A percentile compares a stretch with the other conserved stretches of the same genome.
Evolutionary conservation across 2,113 vertebrate genomes (phyloP).

Genomic region (Beaufortia kweichowensis): DNA sequence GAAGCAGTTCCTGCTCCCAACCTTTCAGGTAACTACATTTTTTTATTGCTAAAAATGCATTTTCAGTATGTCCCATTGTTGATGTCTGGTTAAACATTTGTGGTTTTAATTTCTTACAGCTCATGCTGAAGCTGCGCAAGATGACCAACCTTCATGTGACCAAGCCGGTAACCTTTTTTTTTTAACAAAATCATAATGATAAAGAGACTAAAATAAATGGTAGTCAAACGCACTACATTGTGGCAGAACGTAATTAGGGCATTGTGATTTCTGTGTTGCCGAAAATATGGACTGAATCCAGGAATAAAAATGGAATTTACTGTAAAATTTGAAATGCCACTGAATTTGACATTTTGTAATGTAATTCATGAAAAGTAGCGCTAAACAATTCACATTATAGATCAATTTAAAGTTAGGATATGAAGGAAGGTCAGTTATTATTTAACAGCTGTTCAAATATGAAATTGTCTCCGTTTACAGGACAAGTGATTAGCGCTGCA

Average conservation of each 20-base stretch:
- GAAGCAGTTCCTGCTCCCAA: conserved; percentile 56
- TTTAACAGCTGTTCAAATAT: too few species aligned
- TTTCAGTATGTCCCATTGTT: not conserved
- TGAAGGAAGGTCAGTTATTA: too few species aligned
- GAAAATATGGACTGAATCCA: too few species aligned
- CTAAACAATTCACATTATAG: too few species aligned
- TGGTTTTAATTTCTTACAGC: conserved; percentile 21
- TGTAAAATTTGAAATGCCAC: too few species aligned
- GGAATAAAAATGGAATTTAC: too few species aligned
- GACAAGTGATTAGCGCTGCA: conserved; percentile 64
- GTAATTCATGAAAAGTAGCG: too few species aligned
- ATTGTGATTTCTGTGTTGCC: too few species aligned
- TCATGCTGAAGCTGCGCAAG: conserved; percentile 62
- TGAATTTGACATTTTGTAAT: too few species aligned
- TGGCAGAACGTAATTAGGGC: too few species aligned
- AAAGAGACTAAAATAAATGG: not conserved
- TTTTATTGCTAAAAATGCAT: not conserved
- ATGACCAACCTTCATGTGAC: conserved; percentile 64
- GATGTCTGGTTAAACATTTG: not conserved
- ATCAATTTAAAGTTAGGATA: too few species aligned
- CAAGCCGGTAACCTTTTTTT: conserved; percentile 64
- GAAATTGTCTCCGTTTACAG: conserved; percentile 41
- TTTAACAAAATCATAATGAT: not conserved
- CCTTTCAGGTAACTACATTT: conserved; percentile 62
- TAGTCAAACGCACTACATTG: not conserved